Base-by-base conservation (phyloP, 2,113 vertebrate species). In the Notechis scutatus region DNA sequence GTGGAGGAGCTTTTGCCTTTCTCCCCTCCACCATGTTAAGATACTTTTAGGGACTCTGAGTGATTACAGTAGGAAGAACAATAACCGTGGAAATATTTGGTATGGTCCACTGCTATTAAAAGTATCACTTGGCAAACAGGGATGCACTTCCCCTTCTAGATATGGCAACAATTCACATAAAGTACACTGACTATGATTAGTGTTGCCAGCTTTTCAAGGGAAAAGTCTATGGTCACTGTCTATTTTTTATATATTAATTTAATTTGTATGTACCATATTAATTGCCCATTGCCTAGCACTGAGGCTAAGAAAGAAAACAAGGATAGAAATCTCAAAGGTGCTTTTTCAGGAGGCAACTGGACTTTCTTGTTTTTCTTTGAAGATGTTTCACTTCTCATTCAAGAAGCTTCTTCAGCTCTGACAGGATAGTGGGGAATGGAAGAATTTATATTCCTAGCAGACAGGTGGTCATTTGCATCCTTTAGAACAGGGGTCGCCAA, bases 231-330 rank as follows among this genome's bases (percentile, higher is more conserved):
- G 54, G 89, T 90, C 85, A 54, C 64, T 64, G 23, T 47, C 89
- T 9, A 86, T 90, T 87, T 90, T 93, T 86, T 57, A 90, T 87
- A 90, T 87, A 93, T 93, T 87, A 90, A 87, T 74, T 59, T 91
- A 90, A 87, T 74, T 59, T 91, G n/a, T 85, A 93, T 90, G 89
- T 34, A 90, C 86, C 90, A 90, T 93, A 24, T 52, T 61, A 90
- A 86, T 90, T 90, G 74, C 56, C 42, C 81, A 90, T 52, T 87
- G 56, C 45, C 56, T 87, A 61, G 29, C 56, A 90, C 20, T 52
- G 61, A 61, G 11, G 54, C 54, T 57, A 88, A 90, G 61, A 23
- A 24, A 52, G 26, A 52, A 39, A 92, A 29, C 29, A 52, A 52
- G 2, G 50, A 9, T 52, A 52, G 50, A 52, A 52, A 11, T 52